Base-by-base conservation (phyloP, 2,888 invertebrate species). In the Drosophila anomalata region DNA sequence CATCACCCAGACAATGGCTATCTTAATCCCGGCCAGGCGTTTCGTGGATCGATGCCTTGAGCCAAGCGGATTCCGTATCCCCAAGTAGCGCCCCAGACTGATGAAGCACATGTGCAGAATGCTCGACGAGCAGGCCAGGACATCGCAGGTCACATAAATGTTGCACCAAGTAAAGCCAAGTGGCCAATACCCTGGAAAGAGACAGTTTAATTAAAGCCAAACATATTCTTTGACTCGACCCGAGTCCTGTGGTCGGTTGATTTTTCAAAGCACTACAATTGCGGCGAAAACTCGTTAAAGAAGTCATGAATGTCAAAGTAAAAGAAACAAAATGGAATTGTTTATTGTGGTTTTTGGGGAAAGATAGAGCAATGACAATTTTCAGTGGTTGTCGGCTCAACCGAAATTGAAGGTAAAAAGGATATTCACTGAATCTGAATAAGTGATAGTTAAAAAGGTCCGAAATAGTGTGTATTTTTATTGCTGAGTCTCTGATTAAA, bases 101-200 rank as follows among this genome's bases (percentile, higher is more conserved):
- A 97, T 96, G 91, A 96, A 96, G 88, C 98, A 98, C 94, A 98
- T 96, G 93, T 98, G 98, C 93, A 98, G 95, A 90, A 98, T 98
- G 91, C 97, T 97, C 6, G 98, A 96, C 0, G 98, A 98, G 90
- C 98, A 99, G 60, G 98, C 97, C 62, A 98, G 93, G 51, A 98
- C 98, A 92, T 98, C 98, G 89, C 97, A 97, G n/a, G 98, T 97
- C 73, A 97, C 97, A 92, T 98, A 97, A 56, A 98, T 95, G 89
- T 97, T 97, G 92, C 98, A 97, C 98, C 98, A 98, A 75, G 96
- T 95, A 84, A 97, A 95, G 56, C 98, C 94, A 91, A 98, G 94
- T 53, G 97, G 97, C 98, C 98, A 98, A 91, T 96, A 96, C 73
- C 98, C 98, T 98, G 93, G 50, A 61, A 61, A 29, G 33, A 39